Evolutionary conservation across 2,113 vertebrate genomes (phyloP).

Genomic region (Chaetodon trifascialis): DNA sequence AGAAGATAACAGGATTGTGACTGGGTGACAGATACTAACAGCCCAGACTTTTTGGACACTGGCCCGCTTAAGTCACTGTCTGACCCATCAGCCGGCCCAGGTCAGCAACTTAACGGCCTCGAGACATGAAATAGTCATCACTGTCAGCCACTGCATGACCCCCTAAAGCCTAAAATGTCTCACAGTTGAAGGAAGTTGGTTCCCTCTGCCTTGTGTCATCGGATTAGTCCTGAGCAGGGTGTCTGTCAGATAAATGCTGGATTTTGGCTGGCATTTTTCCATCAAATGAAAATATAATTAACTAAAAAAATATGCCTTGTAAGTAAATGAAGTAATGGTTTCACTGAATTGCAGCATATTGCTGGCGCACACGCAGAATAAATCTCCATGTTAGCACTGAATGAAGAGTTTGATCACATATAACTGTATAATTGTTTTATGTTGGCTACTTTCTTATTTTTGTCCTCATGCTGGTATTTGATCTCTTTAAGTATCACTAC

Average conservation of each 20-base stretch:
- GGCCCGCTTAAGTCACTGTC: constrained; percentile 26
- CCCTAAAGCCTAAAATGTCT: background rate
- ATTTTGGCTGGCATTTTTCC: background rate
- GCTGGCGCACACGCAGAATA: background rate
- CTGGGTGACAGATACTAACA: background rate
- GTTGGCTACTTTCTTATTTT: background rate
- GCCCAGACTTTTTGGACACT: constrained; percentile 23
- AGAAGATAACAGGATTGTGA: constrained; percentile 35
- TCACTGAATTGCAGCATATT: too few relatives aligned
- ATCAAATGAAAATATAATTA: background rate
- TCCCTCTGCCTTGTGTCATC: constrained; percentile 1
- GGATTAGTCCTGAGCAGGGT: background rate
- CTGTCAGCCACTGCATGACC: constrained; percentile 12
- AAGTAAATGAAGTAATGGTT: background rate
- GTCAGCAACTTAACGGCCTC: constrained; percentile 13
- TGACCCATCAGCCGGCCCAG: constrained; percentile 30
- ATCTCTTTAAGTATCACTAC: background rate
- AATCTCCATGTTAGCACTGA: too few relatives aligned
- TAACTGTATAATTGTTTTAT: too few relatives aligned
- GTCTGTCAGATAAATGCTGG: background rate
- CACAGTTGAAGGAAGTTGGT: constrained; percentile 1
- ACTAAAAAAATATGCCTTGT: background rate
- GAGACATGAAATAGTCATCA: constrained; percentile 16
- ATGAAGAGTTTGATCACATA: too few relatives aligned
- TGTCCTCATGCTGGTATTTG: background rate